phyloP scores from a whole-genome alignment of 2,888 invertebrate genomes.

The Nomada lathburiana region DNA sequence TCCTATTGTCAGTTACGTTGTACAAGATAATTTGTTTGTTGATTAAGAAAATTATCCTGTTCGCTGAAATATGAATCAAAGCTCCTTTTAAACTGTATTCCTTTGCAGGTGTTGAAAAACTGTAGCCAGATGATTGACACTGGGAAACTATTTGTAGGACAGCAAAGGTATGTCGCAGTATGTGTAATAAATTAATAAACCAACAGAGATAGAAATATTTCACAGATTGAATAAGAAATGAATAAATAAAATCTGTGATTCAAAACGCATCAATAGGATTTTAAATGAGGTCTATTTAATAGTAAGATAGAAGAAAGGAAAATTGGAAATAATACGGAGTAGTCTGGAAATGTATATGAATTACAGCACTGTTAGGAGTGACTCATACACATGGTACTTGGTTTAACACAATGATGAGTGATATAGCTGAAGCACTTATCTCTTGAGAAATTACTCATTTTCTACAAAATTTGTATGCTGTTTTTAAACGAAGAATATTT shows the following conservation, averaged over 20 bases:
- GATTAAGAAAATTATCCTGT: too few relatives aligned
- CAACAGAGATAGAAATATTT: background rate
- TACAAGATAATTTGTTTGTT: background rate
- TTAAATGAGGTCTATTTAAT: slow-evolving; percentile 8
- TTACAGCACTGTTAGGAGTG: slow-evolving; percentile 70
- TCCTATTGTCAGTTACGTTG: background rate
- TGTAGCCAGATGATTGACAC: slow-evolving; percentile 96
- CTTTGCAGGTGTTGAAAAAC: slow-evolving; percentile 90
- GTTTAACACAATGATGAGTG: slow-evolving; percentile 43
- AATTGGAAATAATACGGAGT: slow-evolving; percentile 43
- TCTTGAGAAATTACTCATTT: slow-evolving; percentile 20
- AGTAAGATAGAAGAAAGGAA: slow-evolving; percentile 29
- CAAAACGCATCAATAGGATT: slow-evolving; percentile 7
- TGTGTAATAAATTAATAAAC: background rate
- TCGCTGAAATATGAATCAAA: too few relatives aligned
- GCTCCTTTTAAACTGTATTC: background rate
- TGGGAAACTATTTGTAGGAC: slow-evolving; percentile 95
- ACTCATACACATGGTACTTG: slow-evolving; percentile 72
- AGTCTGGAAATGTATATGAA: slow-evolving; percentile 68
- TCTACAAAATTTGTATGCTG: background rate
- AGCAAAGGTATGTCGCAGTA: slow-evolving; percentile 91
- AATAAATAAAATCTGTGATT: background rate
- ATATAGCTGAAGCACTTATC: slow-evolving; percentile 21
- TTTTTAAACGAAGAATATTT: slow-evolving; percentile 2
- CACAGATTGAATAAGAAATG: background rate